phyloP scores from a whole-genome alignment of 1,140 invertebrate genomes.

The Phenacoccus solenopsis region DNA sequence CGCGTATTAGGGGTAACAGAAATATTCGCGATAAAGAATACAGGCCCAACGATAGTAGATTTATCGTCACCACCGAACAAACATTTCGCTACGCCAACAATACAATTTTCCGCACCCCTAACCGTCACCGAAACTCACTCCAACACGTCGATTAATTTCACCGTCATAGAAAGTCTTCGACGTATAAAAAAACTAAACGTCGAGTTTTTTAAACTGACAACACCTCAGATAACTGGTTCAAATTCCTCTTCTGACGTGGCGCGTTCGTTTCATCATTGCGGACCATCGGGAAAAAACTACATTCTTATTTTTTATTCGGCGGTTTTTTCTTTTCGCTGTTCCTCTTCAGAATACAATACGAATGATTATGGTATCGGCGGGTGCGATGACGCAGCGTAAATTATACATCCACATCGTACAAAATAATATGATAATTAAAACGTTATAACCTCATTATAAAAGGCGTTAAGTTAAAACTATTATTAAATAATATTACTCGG shows the following conservation, averaged over 20 bases:
- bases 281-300: no score
- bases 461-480: background rate
- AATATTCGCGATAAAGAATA: no score
- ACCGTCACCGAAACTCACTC: background rate
- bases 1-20: no score
- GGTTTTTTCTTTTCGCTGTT: no score
- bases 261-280: no score
- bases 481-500: conserved; percentile 18
- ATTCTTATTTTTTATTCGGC: no score
- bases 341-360: no score
- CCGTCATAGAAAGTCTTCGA: background rate
- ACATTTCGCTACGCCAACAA: background rate
- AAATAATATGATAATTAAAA: conserved; percentile 14
- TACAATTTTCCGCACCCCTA: background rate
- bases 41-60: background rate
- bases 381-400: background rate
- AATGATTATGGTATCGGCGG: background rate
- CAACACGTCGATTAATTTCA: background rate
- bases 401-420: background rate
- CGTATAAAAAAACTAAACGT: background rate
- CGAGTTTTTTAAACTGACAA: background rate
- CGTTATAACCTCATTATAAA: conserved; percentile 13
- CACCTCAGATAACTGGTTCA: background rate
- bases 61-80: background rate
- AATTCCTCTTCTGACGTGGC: background rate